These are phyloP conservation scores for Spatulosminthurus flaviceps DNA, from an alignment of 2,888 invertebrate species.

Conservation along the genomic window DNA sequence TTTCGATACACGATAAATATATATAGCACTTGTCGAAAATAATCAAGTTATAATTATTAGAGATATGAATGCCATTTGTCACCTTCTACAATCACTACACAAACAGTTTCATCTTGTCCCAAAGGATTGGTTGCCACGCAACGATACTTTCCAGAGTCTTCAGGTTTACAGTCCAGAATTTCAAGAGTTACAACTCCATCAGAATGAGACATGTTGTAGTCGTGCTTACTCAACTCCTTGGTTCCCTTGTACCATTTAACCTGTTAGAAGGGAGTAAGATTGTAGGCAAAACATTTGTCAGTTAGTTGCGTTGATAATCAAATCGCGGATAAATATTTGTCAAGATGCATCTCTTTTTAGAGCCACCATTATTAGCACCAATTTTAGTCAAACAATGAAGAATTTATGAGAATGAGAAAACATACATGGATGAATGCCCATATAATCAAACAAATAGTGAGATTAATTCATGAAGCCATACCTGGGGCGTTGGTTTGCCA, in stretches of 20 bases:
- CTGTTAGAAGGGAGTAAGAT: slow-evolving; percentile 65
- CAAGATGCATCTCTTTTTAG: too few species aligned
- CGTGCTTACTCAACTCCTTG: slow-evolving; percentile 87
- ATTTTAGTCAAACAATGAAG: too few species aligned
- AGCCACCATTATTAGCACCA: too few species aligned
- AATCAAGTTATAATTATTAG: too few species aligned
- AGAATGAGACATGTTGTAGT: slow-evolving; percentile 88
- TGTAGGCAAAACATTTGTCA: too few species aligned
- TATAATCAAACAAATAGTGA: too few species aligned
- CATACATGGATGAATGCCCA: too few species aligned
- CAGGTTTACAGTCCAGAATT: slow-evolving; percentile 91
- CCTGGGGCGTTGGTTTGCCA: slow-evolving; percentile 93
- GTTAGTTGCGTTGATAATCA: too few species aligned
- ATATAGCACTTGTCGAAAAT: too few species aligned
- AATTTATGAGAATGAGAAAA: too few species aligned
- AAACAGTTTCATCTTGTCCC: slow-evolving; percentile 94
- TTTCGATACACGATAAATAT: too few species aligned
- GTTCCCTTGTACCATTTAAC: slow-evolving; percentile 83
- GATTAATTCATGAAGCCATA: slow-evolving; percentile 68
- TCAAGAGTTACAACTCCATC: slow-evolving; percentile 98
- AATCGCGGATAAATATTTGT: too few species aligned
- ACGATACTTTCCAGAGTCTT: slow-evolving; percentile 95
- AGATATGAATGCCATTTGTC: slow-evolving; percentile 64
- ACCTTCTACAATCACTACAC: slow-evolving; percentile 96
- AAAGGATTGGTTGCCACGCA: slow-evolving; percentile 93